These are phyloP conservation scores for Hypsopygia costalis DNA, from an alignment of 2,888 invertebrate genomes.

Conservation along the genomic window DNA sequence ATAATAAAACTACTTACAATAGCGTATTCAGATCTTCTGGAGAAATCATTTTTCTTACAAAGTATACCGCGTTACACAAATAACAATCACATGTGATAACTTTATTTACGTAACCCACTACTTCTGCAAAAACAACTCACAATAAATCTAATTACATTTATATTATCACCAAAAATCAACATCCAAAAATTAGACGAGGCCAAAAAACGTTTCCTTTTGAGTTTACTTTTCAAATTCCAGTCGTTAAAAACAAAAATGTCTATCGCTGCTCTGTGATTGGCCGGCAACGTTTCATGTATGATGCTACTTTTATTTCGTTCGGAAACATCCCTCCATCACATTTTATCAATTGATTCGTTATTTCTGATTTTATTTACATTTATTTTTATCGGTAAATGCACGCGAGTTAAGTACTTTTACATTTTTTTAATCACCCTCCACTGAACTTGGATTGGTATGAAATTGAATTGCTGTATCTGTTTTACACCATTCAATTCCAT, in stretches of 20 bases:
- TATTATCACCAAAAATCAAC: slow-evolving; percentile 11
- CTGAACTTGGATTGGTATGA: too few species aligned
- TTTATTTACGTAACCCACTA: background rate
- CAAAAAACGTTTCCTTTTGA: slow-evolving; percentile 20
- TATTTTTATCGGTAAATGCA: too few species aligned
- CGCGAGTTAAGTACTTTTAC: too few species aligned
- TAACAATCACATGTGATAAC: slow-evolving; percentile 1
- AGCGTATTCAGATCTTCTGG: slow-evolving; percentile 53
- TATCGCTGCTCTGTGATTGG: slow-evolving; percentile 34
- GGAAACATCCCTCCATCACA: too few species aligned
- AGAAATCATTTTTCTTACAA: slow-evolving; percentile 41
- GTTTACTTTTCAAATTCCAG: slow-evolving; percentile 46
- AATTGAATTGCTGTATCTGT: too few species aligned
- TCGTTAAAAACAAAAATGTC: slow-evolving; percentile 40
- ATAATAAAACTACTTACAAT: slow-evolving; percentile 53
- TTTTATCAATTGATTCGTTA: too few species aligned
- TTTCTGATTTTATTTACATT: too few species aligned
- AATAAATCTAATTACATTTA: too few species aligned
- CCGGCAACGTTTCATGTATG: background rate
- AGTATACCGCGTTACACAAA: slow-evolving; percentile 10
- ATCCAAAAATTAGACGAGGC: slow-evolving; percentile 24
- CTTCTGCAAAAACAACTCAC: too few species aligned
- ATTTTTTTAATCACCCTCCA: too few species aligned
- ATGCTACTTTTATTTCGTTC: too few species aligned
- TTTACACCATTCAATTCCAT: too few species aligned